A percentile compares a stretch with the other conserved stretches of the same genome.
Conservation (phyloP, 2,113 vertebrate genomes). For the Zapornia atra region DNA sequence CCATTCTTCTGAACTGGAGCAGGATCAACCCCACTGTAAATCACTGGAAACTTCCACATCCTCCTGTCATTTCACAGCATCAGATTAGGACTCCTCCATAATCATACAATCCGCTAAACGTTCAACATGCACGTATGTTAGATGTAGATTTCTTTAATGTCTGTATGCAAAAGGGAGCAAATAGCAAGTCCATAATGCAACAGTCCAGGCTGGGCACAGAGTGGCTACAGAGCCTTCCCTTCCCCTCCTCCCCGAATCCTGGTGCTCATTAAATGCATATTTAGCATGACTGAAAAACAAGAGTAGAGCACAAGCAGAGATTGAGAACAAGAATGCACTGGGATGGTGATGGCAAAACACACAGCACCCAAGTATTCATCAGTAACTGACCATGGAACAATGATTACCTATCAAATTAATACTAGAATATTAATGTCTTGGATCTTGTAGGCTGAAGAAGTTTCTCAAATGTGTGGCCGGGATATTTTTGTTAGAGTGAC, state of each 20-base stretch:
- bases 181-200: not conserved
- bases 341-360: not conserved
- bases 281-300: not conserved
- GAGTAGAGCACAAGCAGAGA: not conserved
- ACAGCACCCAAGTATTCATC: not conserved
- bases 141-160: not conserved
- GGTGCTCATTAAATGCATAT: not conserved
- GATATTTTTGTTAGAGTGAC: not conserved
- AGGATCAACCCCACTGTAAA: not conserved
- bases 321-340: not conserved
- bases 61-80: not conserved
- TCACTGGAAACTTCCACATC: not conserved
- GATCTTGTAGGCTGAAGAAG: not conserved
- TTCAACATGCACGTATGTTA: not conserved
- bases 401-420: not conserved
- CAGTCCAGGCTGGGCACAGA: not conserved
- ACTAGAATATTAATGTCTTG: not conserved
- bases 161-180: not conserved
- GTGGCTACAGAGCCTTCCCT: not conserved
- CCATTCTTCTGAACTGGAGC: not conserved
- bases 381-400: not conserved
- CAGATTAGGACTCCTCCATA: not conserved
- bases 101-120: not conserved
- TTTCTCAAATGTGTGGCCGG: not conserved
- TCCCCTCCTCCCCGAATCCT: not conserved